Evolutionary conservation across 2,888 invertebrate species (phyloP).

Genomic region (Ormyrus nitidulus): DNA sequence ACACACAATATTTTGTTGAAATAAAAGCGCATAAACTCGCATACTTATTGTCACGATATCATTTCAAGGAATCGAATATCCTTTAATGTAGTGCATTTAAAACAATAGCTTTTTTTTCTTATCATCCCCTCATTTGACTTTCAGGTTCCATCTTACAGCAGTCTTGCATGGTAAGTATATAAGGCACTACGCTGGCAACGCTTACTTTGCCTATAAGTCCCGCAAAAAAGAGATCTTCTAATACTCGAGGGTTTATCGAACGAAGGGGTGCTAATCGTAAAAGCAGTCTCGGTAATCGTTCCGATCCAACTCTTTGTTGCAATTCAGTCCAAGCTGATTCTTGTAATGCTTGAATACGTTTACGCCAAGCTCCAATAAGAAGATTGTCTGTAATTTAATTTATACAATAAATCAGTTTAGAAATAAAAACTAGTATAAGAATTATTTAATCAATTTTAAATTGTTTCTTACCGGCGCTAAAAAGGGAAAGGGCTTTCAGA

Average conservation of each 20-base stretch:
- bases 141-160: slow-evolving; percentile 73
- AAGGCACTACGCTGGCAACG: slow-evolving; percentile 96
- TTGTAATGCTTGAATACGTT: slow-evolving; percentile 78
- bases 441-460: neutral
- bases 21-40: slow-evolving; percentile 26
- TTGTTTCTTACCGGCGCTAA: slow-evolving; percentile 82
- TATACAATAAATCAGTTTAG: neutral
- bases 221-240: slow-evolving; percentile 95
- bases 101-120: slow-evolving; percentile 53
- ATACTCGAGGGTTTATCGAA: slow-evolving; percentile 83
- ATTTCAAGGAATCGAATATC: slow-evolving; percentile 10
- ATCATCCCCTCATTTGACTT: slow-evolving; percentile 71
- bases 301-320: slow-evolving; percentile 76
- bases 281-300: slow-evolving; percentile 80
- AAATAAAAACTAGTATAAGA: neutral
- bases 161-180: slow-evolving; percentile 82
- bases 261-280: slow-evolving; percentile 85
- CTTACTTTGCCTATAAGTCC: slow-evolving; percentile 94
- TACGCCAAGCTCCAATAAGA: slow-evolving; percentile 71
- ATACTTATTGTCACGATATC: slow-evolving; percentile 48
- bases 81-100: slow-evolving; percentile 23
- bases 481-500: slow-evolving; percentile 88
- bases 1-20: slow-evolving; percentile 36
- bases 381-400: slow-evolving; percentile 67
- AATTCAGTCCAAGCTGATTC: slow-evolving; percentile 77